These are phyloP conservation scores for Cataglyphis rosenhaueri DNA, from an alignment of 2,888 invertebrate genomes.

Conservation along the genomic window DNA sequence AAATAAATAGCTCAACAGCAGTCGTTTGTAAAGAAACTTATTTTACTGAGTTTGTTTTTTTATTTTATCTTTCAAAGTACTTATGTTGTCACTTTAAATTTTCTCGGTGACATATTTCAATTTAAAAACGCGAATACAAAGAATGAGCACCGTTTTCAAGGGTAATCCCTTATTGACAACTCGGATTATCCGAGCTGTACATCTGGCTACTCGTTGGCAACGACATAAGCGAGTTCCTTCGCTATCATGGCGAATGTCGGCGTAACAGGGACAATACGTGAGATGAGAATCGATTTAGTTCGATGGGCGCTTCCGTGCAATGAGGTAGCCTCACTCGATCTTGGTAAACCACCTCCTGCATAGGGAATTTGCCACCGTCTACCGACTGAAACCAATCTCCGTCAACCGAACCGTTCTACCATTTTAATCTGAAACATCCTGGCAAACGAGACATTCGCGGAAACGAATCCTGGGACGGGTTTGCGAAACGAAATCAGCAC, in stretches of 20 bases:
- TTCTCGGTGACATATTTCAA: slow-evolving; percentile 25
- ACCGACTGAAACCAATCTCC: slow-evolving; percentile 60
- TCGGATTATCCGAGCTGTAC: slow-evolving; percentile 23
- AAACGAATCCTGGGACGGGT: slow-evolving; percentile 49
- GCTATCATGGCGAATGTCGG: slow-evolving; percentile 40
- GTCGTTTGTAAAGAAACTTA: neutral
- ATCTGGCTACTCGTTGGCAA: slow-evolving; percentile 22
- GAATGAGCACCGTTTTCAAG: slow-evolving; percentile 36
- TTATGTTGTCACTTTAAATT: neutral
- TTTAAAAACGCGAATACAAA: slow-evolving; percentile 2
- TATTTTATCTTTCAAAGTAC: neutral
- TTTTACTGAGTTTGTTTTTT: slow-evolving; percentile 11
- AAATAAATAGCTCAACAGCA: neutral
- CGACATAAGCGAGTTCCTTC: slow-evolving; percentile 47
- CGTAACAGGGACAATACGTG: slow-evolving; percentile 54
- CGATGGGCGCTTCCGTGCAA: slow-evolving; percentile 61
- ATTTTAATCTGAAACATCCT: slow-evolving; percentile 67
- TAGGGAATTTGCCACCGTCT: slow-evolving; percentile 56
- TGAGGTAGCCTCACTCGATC: slow-evolving; percentile 60
- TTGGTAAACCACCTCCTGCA: slow-evolving; percentile 51
- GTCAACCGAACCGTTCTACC: slow-evolving; percentile 37
- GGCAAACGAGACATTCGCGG: slow-evolving; percentile 55
- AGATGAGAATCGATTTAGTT: slow-evolving; percentile 64
- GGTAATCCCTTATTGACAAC: slow-evolving; percentile 46
- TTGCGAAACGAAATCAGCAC: slow-evolving; percentile 46